A percentile compares a stretch with the other conserved stretches of the same genome.
Conservation (phyloP, 2,888 invertebrate genomes). For the Syritta pipiens region DNA sequence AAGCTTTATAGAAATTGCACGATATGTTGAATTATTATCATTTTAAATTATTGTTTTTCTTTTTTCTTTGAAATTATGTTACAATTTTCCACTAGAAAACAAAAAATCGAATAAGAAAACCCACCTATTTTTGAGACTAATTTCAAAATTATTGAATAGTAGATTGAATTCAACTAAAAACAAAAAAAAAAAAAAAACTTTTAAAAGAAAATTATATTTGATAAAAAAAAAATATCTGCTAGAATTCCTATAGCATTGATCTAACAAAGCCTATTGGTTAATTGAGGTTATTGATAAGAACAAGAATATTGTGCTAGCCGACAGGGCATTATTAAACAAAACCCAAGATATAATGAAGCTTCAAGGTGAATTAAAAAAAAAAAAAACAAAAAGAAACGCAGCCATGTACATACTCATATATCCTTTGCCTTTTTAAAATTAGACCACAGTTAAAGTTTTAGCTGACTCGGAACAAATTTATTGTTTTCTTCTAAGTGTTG, state of each 20-base stretch:
- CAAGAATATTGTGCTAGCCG: slow-evolving; percentile 12
- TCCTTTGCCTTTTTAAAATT: background rate
- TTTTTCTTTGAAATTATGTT: slow-evolving; percentile 27
- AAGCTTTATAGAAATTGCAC: slow-evolving; percentile 41
- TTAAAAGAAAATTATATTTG: slow-evolving; percentile 16
- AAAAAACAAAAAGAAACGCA: too few relatives aligned
- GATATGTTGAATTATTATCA: slow-evolving; percentile 5
- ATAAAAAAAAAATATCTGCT: slow-evolving; percentile 21
- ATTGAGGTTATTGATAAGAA: slow-evolving; percentile 20
- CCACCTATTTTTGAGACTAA: slow-evolving; percentile 63
- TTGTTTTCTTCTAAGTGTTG: too few relatives aligned
- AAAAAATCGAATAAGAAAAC: slow-evolving; percentile 52
- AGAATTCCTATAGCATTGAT: slow-evolving; percentile 31
- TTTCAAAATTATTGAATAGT: slow-evolving; percentile 46
- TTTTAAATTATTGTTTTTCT: slow-evolving; percentile 4
- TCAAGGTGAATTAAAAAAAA: background rate
- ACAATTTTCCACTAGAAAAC: slow-evolving; percentile 42
- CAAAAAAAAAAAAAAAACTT: too few relatives aligned
- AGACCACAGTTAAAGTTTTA: background rate
- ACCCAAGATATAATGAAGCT: background rate
- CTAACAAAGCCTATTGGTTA: slow-evolving; percentile 24
- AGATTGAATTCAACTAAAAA: too few relatives aligned
- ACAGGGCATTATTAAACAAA: slow-evolving; percentile 17
- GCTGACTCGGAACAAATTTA: too few relatives aligned
- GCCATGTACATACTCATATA: too few relatives aligned